These are phyloP conservation scores for Baryphthengus martii DNA, from an alignment of 2,113 vertebrate species.

Conservation along the genomic window DNA sequence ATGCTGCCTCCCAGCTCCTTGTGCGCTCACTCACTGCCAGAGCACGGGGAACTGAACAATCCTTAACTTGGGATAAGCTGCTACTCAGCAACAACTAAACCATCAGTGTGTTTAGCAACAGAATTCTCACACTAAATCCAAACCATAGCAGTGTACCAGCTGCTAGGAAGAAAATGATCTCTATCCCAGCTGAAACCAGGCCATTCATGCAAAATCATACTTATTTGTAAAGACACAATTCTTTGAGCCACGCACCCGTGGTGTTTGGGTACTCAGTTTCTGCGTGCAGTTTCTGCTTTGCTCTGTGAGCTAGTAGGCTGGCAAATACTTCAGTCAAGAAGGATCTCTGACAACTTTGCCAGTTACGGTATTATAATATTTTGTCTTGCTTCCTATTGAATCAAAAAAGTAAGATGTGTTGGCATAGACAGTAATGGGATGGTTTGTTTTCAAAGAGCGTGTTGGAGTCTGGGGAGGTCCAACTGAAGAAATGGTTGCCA, in stretches of 20 bases:
- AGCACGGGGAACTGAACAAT: background rate
- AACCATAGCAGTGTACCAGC: background rate
- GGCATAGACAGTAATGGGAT: background rate
- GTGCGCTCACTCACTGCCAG: background rate
- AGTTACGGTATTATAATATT: background rate
- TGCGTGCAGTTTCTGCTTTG: background rate
- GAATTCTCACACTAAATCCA: background rate
- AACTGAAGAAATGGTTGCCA: background rate
- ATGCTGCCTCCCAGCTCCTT: too few species aligned
- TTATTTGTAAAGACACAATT: background rate
- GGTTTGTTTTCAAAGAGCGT: background rate
- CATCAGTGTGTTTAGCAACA: background rate
- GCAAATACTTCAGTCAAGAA: background rate
- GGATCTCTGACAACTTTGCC: background rate
- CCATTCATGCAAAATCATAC: background rate
- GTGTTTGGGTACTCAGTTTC: background rate
- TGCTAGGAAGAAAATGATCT: background rate
- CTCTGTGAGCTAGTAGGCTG: background rate
- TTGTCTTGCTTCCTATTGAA: background rate
- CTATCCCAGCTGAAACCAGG: background rate
- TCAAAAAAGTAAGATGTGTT: background rate
- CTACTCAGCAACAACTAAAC: background rate
- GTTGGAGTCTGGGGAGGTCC: background rate
- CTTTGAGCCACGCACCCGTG: background rate
- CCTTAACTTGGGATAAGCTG: background rate